Base-by-base conservation (phyloP, 2,797 vertebrate genomes). In the Diglossa cyanea region DNA sequence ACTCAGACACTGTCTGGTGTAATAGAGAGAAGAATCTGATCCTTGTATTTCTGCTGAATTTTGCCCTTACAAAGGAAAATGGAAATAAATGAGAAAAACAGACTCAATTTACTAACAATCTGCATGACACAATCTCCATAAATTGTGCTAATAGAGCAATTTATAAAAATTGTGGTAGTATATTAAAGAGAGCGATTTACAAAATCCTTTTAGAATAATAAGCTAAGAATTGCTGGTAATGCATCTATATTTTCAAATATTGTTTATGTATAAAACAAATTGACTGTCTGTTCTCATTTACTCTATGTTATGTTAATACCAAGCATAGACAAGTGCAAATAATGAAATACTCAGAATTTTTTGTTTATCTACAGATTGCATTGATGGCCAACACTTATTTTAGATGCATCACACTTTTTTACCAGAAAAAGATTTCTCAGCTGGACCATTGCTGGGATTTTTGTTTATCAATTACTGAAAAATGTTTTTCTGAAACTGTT, bases 161-260 rank as follows among this genome's bases (percentile, higher is more conserved):
- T 94, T 96, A 95, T 95, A 92, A 96, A 97, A 96, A 95, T 85
- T 94, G 92, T 88, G 61, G 66, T 87, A 68, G 68, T 90, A 65
- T 87, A 87, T 94, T 96, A 94, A 88, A 63, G 71, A 96, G 39
- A 90, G n/a, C 39, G 91, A 94, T 95, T 96, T 96, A 92, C 80
- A 87, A 93, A 97, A 96, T 95, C 90, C 75, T 92, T 95, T 96
- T 96, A 93, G 89, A 94, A 71, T 84, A 95, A 94, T 94, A 96
- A 95, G 58, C 23, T 85, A 88, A 93, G 26, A 66, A 58, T 92
- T 93, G 88, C 75, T 90, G 61, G 86, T 89, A 96, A 92, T 91
- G 67, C 85, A 90, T 78, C 83, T 96, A 20, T 89, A 70, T 94
- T 95, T 95, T 96, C 90, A 70, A 76, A 65, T 73, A 61, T 23